Evolutionary conservation across 2,888 invertebrate genomes (phyloP), one percentile per base, ranked within the genome.

Genomic region (Ormyrus thymus): DNA sequence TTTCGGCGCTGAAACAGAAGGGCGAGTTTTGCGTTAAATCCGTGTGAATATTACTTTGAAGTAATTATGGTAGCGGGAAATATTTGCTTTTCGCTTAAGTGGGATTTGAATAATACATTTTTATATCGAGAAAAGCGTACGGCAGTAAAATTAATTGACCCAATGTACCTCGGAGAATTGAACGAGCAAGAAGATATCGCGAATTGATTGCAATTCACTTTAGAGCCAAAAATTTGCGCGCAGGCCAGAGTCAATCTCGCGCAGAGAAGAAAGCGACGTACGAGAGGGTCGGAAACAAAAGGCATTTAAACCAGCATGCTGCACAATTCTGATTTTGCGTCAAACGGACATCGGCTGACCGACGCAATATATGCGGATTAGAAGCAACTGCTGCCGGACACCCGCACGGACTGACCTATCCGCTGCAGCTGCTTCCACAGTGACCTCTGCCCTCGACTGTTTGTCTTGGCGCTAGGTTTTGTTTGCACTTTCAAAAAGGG

Each of bases 1-100:
- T 78, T 90, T 90, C 50, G 86, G 84, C 58, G 84, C 89, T 90
- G 88, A 46, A 89, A 89, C 29, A 29, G 29, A 29, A 45, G 15
- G 4, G 6, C 10, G 6, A 11, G 43, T 13, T 13, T 45, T 48
- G 48, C 29, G 3, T 29, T 29, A 29, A 29, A 29, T 29, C 29
- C 29, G 29, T 29, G 29, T 29, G 4, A 0, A 29, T 29, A 0
- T 29, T 29, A 4, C 4, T 29, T 29, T 29, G 4, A 29, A 29
- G 4, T 29, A 3, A 29, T 29, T 29, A 4, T 29, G 4, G 29
- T 29, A 29, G 29, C 29, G 1, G 29, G 2, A 29, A 29, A 29
- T 29, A 29, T 29, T 29, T 29, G 29, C 29, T 29, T 29, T 29
- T 29, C 3, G 3, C 3, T 29, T 29, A 29, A 29, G 29, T n/a